phyloP scores from a whole-genome alignment of 2,113 vertebrate species.

The Trichechus manatus region DNA sequence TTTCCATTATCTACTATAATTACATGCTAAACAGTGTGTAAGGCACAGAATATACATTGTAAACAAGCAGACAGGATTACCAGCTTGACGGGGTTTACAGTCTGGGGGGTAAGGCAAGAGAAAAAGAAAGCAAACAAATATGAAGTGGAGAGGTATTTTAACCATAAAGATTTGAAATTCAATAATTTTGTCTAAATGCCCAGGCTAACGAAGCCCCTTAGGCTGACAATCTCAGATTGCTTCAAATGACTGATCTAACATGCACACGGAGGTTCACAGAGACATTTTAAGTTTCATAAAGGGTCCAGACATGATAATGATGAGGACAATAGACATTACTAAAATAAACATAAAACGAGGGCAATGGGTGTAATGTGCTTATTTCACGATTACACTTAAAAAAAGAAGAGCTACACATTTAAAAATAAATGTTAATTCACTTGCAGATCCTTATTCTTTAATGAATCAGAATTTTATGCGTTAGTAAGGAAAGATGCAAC shows the following conservation, averaged over 20 bases:
- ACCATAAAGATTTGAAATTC: slow-evolving; percentile 11
- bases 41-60: not conserved
- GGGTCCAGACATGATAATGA: slow-evolving; percentile 78
- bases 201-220: not conserved
- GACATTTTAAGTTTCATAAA: slow-evolving; percentile 63
- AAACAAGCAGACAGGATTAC: not conserved
- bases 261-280: slow-evolving; percentile 41
- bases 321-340: slow-evolving; percentile 75
- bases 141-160: slow-evolving; percentile 43
- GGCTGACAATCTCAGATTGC: not conserved
- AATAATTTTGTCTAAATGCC: not conserved
- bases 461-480: slow-evolving; percentile 70
- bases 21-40: not conserved
- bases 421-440: slow-evolving; percentile 83
- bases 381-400: slow-evolving; percentile 74
- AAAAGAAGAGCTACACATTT: slow-evolving; percentile 77
- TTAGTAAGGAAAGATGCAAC: slow-evolving; percentile 34
- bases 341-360: slow-evolving; percentile 83
- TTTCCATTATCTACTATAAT: not conserved
- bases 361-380: slow-evolving; percentile 72
- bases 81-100: not conserved
- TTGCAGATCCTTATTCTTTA: slow-evolving; percentile 64
- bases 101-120: not conserved
- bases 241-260: slow-evolving; percentile 29
- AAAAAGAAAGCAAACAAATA: slow-evolving; percentile 39